A percentile compares a stretch with the other conserved stretches of the same genome.
Evolutionary conservation across 2,113 vertebrate species (phyloP).

Genomic region (Salminus brasiliensis): DNA sequence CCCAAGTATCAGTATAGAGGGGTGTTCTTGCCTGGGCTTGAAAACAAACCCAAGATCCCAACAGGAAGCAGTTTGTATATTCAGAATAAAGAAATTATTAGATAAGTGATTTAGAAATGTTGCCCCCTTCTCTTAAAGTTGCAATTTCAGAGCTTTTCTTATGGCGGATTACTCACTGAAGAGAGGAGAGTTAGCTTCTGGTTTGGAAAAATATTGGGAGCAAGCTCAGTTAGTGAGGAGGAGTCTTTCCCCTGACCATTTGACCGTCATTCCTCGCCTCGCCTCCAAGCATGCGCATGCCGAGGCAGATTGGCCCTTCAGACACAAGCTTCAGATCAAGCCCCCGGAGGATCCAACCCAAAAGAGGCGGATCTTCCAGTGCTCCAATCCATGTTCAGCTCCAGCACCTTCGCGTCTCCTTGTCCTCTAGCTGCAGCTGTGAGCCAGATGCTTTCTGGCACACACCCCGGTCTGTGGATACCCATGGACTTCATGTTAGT

Average conservation of each 20-base stretch:
- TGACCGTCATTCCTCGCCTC: background rate
- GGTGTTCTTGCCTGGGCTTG: too few relatives aligned
- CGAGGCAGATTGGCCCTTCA: slow-evolving; percentile 28
- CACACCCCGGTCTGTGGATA: background rate
- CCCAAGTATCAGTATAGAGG: too few relatives aligned
- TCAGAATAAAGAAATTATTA: too few relatives aligned
- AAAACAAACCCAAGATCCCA: too few relatives aligned
- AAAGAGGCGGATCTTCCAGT: too few relatives aligned
- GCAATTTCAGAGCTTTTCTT: too few relatives aligned
- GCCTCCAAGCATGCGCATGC: slow-evolving; percentile 80
- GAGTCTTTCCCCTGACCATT: slow-evolving; percentile 31
- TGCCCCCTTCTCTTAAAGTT: too few relatives aligned
- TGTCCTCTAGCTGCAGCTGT: slow-evolving; percentile 2
- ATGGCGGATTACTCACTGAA: background rate
- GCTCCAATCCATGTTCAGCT: background rate
- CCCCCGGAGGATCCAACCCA: background rate
- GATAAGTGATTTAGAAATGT: too few relatives aligned
- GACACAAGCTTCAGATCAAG: background rate
- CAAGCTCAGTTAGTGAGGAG: slow-evolving; percentile 85
- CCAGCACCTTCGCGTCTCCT: background rate
- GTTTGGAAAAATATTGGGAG: slow-evolving; percentile 8
- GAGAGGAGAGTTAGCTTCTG: background rate
- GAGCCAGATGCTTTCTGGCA: background rate
- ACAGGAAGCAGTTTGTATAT: too few relatives aligned
- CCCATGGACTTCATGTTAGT: background rate